These are phyloP conservation scores for Vanacampus margaritifer DNA, from an alignment of 2,113 vertebrate species.

Conservation along the genomic window DNA sequence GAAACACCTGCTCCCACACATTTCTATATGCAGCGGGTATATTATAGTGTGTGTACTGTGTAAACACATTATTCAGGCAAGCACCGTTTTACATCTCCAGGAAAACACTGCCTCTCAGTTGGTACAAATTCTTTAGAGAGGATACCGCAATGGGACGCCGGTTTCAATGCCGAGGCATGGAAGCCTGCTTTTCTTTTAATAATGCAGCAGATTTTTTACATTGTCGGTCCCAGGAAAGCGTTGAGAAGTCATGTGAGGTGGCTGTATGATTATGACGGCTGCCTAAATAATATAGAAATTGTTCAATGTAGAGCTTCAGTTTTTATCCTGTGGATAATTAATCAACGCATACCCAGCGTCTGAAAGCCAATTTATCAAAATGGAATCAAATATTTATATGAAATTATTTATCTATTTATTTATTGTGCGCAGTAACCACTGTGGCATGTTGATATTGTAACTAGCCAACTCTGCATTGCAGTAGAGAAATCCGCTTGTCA, in stretches of 20 bases:
- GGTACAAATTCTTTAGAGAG: slow-evolving; percentile 22
- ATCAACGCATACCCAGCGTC: slow-evolving; percentile 33
- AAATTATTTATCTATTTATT: slow-evolving; percentile 17
- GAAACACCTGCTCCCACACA: slow-evolving; percentile 22
- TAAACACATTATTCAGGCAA: slow-evolving; percentile 2
- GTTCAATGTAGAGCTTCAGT: slow-evolving; percentile 21
- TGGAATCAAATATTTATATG: slow-evolving; percentile 32
- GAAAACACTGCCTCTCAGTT: not conserved
- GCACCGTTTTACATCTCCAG: slow-evolving; percentile 4
- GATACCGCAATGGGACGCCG: slow-evolving; percentile 6
- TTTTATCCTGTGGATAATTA: slow-evolving; percentile 46
- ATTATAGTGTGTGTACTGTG: not conserved
- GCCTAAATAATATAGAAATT: slow-evolving; percentile 2
- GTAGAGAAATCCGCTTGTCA: slow-evolving; percentile 36
- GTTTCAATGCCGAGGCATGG: slow-evolving; percentile 31
- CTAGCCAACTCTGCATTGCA: slow-evolving; percentile 56
- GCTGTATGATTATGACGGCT: no score
- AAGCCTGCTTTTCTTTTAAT: slow-evolving; percentile 58
- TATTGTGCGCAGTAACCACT: slow-evolving; percentile 11
- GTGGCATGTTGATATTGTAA: slow-evolving; percentile 21
- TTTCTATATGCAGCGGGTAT: not conserved
- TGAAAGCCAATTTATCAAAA: slow-evolving; percentile 48
- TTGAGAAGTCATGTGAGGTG: not conserved
- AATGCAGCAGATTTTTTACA: slow-evolving; percentile 51
- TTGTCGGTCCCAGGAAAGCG: slow-evolving; percentile 18